Base-by-base conservation (phyloP, 1,140 invertebrate species). In the Brachionus rotundiformis region DNA sequence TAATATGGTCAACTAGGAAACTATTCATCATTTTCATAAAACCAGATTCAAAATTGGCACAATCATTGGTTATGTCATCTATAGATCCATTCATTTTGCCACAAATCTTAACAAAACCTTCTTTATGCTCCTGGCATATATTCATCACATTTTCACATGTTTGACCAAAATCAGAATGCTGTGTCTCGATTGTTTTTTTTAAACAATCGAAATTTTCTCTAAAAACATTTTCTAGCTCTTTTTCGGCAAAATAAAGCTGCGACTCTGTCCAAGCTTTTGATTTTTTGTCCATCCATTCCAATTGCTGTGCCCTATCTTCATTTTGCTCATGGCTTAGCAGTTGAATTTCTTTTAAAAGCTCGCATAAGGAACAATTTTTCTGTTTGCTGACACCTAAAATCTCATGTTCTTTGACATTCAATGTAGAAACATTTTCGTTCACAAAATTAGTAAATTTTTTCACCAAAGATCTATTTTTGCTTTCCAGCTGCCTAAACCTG, bases 351-450 rank as follows among this genome's bases (percentile, higher is more conserved):
- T 29, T 73, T 3, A 73, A 44, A 0, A 73, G 19, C 11, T 47
- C 39, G 19, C 19, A 31, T 23, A 73, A 25, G 10, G 6, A 44
- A 11, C 36, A 41, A 73, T 19, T 19, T 44, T 73, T 73, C 44
- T 73, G 68, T 44, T 29, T 73, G 7, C 68, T 44, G 25, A 16
- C 2, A 27, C 5, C n/a, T n/a, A 41, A 19, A 44, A 73, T 73
- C 44, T 73, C 63, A 36, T 73, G 68, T 10, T 73, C 68, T 11
- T 41, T 73, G 4, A 11, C 39, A 29, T 27, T 73, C 29, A 73
- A 44, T 8, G 36, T 27, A 11, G 68, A 44, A 0, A 73, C 41
- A 3, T 41, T 73, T 44, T 73, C 16, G 11, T 23, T 29, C 1
- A 73, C 19, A 44, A 25, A 73, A 73, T 73, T 11, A 2, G 36